Evolutionary conservation across 92 coral and sea anemone genomes (phyloP).

Genomic region (Palythoa grandis): DNA sequence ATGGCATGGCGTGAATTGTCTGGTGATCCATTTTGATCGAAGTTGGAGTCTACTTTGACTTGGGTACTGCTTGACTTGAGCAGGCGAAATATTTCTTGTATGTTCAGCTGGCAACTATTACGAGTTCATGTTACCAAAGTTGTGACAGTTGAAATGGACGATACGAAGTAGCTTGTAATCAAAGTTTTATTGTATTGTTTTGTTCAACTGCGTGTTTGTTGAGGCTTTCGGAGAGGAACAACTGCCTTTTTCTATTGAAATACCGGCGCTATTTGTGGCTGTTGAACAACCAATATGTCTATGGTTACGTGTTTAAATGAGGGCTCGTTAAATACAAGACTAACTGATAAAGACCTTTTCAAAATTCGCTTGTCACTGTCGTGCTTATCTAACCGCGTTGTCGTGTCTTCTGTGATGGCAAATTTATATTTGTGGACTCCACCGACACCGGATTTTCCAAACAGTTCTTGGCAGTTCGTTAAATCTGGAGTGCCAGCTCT

Average conservation of each 20-base stretch:
- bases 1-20: not conserved
- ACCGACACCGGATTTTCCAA: slow-evolving; percentile 66
- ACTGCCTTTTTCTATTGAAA: slow-evolving; percentile 17
- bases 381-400: slow-evolving; percentile 94
- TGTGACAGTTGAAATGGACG: slow-evolving; percentile 43
- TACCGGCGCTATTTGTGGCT: slow-evolving; percentile 26
- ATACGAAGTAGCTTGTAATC: slow-evolving; percentile 28
- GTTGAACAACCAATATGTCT: slow-evolving; percentile 64
- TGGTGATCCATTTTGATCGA: not conserved
- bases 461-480: slow-evolving; percentile 82
- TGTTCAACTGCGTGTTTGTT: slow-evolving; percentile 27
- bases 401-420: slow-evolving; percentile 87
- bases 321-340: slow-evolving; percentile 67
- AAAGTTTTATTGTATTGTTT: slow-evolving; percentile 32
- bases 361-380: slow-evolving; percentile 92
- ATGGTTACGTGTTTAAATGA: slow-evolving; percentile 75
- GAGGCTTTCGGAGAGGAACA: slow-evolving; percentile 8
- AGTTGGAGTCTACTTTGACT: not conserved
- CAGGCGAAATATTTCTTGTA: not conserved
- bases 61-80: not conserved
- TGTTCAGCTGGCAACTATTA: not conserved
- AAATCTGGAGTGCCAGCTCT: slow-evolving; percentile 94
- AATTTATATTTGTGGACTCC: slow-evolving; percentile 86
- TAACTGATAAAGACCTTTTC: slow-evolving; percentile 89
- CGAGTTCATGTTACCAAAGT: not conserved